Conservation (phyloP, 2,113 vertebrate genomes). For the Abramis brama region DNA sequence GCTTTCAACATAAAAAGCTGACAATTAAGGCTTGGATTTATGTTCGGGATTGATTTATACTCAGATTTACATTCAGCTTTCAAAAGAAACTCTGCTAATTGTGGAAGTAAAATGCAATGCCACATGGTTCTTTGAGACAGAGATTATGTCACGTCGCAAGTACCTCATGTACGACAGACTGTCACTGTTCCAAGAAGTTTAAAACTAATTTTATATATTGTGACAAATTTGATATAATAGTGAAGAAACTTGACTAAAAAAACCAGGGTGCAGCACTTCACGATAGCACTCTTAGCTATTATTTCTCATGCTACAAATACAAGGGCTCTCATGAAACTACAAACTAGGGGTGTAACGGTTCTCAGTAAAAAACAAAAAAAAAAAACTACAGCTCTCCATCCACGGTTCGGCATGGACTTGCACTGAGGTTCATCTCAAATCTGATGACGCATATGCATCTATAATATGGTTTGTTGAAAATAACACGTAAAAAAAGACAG, state of each 20-base stretch:
- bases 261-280: background rate
- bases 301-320: background rate
- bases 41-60: constrained; percentile 24
- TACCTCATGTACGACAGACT: background rate
- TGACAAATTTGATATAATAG: too few relatives aligned
- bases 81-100: constrained; percentile 21
- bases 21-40: constrained; percentile 32
- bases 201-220: background rate
- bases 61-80: constrained; percentile 24
- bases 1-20: constrained; percentile 39
- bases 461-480: too few relatives aligned
- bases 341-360: too few relatives aligned
- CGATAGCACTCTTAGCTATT: background rate
- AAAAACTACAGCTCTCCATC: too few relatives aligned
- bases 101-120: background rate
- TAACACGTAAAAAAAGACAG: too few relatives aligned
- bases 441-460: too few relatives aligned
- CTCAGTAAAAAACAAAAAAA: too few relatives aligned
- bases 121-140: constrained; percentile 15
- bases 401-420: too few relatives aligned
- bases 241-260: background rate
- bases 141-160: background rate
- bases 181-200: background rate
- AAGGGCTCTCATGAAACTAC: too few relatives aligned
- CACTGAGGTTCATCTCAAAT: too few relatives aligned